Conservation (phyloP, 1,140 invertebrate species). For the Sarcophaga bullata region DNA sequence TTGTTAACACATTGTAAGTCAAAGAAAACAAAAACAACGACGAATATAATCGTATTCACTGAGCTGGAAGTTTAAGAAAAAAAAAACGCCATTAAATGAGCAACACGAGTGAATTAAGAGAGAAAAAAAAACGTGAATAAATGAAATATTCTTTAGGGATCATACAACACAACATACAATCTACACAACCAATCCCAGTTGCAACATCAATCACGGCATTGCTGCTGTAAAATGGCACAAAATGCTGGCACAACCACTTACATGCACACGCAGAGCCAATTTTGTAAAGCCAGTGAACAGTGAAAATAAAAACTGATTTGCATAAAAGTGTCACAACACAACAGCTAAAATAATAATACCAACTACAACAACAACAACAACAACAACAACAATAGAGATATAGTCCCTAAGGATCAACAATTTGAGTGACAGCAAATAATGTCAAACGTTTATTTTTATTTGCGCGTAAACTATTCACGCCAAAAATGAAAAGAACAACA, state of each 20-base stretch:
- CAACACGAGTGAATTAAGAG: background rate
- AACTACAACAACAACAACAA: background rate
- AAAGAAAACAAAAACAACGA: conserved; percentile 7
- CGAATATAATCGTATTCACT: background rate
- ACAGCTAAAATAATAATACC: background rate
- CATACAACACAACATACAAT: background rate
- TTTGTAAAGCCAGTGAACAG: conserved; percentile 3
- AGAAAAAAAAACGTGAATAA: background rate
- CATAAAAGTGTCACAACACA: conserved; percentile 37
- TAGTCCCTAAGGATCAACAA: background rate
- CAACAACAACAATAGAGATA: background rate
- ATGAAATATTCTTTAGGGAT: conserved; percentile 30
- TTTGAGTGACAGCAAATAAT: conserved; percentile 10
- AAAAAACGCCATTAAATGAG: too few relatives aligned
- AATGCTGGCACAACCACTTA: background rate
- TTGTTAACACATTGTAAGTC: conserved; percentile 38
- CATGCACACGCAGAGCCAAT: background rate
- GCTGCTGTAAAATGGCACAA: background rate
- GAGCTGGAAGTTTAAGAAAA: background rate
- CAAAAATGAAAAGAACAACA: background rate
- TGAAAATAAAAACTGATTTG: conserved; percentile 29
- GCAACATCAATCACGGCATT: conserved; percentile 32
- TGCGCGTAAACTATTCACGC: conserved; percentile 4
- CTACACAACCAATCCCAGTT: conserved; percentile 5
- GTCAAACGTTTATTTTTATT: conserved; percentile 10